Conservation (phyloP, 2,888 invertebrate species). For the Diaperis boleti region DNA sequence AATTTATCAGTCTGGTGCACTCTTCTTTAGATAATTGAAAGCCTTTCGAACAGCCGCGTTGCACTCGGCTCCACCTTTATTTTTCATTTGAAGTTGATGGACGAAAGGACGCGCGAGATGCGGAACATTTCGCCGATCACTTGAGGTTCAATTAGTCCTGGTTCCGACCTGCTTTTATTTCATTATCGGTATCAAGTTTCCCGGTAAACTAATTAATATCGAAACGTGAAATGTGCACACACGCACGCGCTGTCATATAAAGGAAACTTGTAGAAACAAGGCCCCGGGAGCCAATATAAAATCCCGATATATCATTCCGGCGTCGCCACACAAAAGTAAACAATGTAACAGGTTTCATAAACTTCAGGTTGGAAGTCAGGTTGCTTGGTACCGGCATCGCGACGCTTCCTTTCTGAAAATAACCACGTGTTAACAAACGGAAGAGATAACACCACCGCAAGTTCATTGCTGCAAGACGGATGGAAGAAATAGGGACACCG, state of each 20-base stretch:
- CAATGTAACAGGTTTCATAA: constrained; percentile 45
- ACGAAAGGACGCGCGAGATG: neutral
- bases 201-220: constrained; percentile 38
- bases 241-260: constrained; percentile 25
- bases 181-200: constrained; percentile 31
- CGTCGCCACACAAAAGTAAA: constrained; percentile 41
- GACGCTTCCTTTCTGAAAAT: constrained; percentile 29
- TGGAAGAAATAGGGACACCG: too few relatives aligned
- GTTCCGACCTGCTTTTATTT: constrained; percentile 26
- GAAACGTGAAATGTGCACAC: constrained; percentile 24
- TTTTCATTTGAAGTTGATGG: neutral
- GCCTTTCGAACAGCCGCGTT: neutral
- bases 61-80: constrained; percentile 8
- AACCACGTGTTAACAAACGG: constrained; percentile 31
- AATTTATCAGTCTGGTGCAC: neutral
- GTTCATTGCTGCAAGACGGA: too few relatives aligned
- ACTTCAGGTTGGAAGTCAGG: constrained; percentile 32
- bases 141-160: constrained; percentile 8
- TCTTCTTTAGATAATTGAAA: neutral
- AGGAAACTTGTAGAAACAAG: constrained; percentile 33
- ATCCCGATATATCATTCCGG: constrained; percentile 42
- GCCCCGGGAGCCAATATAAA: constrained; percentile 38
- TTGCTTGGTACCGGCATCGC: constrained; percentile 33
- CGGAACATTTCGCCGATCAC: constrained; percentile 7
- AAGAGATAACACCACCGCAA: too few relatives aligned